Conservation (phyloP, 2,797 vertebrate species). For the Eutrigla gurnardus region DNA sequence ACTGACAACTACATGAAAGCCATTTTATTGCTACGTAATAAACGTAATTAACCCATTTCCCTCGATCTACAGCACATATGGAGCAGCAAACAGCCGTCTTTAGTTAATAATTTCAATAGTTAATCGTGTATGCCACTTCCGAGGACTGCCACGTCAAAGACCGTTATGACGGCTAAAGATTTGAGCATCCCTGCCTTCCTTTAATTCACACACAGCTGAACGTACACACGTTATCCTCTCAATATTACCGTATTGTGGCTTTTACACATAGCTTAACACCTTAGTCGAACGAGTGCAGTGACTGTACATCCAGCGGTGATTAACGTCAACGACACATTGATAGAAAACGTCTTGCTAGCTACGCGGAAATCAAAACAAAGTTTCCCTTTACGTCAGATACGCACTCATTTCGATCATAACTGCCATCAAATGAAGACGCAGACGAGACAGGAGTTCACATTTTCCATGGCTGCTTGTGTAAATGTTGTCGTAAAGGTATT, state of each 20-base stretch:
- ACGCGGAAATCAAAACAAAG: constrained; percentile 66
- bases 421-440: rapidly evolving
- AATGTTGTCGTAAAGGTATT: constrained; percentile 23
- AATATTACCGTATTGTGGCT: not conserved
- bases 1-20: not conserved
- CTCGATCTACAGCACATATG: rapidly evolving
- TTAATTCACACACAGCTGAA: not conserved
- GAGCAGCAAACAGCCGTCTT: not conserved
- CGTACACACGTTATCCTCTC: not conserved
- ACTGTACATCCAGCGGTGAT: not conserved
- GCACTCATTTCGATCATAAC: not conserved
- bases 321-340: constrained; percentile 14
- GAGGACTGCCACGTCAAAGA: constrained; percentile 85
- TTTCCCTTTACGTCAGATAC: constrained; percentile 35
- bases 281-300: not conserved
- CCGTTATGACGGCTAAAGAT: constrained; percentile 67
- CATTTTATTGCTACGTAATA: not conserved
- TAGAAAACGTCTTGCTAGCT: constrained; percentile 62
- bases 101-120: not conserved
- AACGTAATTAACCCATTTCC: not conserved
- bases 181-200: constrained; percentile 28
- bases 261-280: not conserved
- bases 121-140: constrained; percentile 32
- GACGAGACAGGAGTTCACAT: not conserved
- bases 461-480: not conserved